Conservation (phyloP, 2,797 vertebrate species). For the Sciurus vulgaris region DNA sequence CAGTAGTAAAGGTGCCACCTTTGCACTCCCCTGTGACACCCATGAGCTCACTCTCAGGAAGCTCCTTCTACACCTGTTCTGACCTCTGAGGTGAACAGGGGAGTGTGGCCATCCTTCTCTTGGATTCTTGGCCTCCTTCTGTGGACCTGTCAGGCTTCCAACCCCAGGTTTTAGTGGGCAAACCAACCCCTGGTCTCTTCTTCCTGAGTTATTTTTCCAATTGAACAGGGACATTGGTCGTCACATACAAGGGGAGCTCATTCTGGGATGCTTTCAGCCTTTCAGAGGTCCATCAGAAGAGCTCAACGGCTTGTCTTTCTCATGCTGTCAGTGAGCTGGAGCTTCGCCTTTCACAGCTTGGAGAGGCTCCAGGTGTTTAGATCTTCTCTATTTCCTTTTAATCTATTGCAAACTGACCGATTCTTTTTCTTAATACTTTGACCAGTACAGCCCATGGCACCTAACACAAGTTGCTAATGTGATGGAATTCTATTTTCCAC, state of each 20-base stretch:
- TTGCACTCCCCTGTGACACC: neutral
- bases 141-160: neutral
- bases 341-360: neutral
- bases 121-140: neutral
- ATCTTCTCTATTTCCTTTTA: neutral
- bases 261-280: no score
- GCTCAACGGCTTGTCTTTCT: neutral
- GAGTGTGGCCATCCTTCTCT: neutral
- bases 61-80: neutral
- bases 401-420: neutral
- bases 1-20: neutral
- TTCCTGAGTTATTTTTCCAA: neutral
- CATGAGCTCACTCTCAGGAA: neutral
- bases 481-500: neutral
- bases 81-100: neutral
- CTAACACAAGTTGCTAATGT: neutral
- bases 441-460: neutral
- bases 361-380: neutral
- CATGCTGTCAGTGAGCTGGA: neutral
- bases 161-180: neutral
- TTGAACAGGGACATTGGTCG: neutral
- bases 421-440: slow-evolving; percentile 29
- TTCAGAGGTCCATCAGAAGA: neutral
- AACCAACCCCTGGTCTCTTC: neutral
- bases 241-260: neutral